Conservation (phyloP, 2,888 invertebrate species). For the Muscina levida region DNA sequence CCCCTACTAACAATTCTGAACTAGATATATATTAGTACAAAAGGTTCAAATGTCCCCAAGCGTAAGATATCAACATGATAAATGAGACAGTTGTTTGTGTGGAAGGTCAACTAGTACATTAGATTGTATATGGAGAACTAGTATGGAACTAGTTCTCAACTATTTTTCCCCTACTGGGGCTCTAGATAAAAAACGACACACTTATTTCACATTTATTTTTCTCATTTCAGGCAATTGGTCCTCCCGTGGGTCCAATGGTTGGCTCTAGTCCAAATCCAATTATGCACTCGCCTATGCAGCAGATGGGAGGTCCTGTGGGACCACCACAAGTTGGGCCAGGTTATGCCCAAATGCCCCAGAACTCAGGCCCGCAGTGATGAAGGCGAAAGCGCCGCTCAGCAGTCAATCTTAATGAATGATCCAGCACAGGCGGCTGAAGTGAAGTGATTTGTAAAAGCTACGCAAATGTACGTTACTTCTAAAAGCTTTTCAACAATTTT, state of each 20-base stretch:
- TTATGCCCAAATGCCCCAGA: constrained; percentile 77
- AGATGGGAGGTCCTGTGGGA: constrained; percentile 77
- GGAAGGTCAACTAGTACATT: no score
- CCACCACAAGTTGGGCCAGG: constrained; percentile 75
- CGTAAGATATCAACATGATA: no score
- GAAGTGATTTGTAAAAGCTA: constrained; percentile 15
- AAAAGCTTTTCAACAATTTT: constrained; percentile 17
- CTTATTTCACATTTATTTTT: no score
- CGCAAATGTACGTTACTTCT: constrained; percentile 21
- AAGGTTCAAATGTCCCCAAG: no score
- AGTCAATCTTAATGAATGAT: constrained; percentile 65
- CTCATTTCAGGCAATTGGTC: constrained; percentile 77
- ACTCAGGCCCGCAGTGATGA: constrained; percentile 77
- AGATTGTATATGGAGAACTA: no score
- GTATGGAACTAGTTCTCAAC: no score
- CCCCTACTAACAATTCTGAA: no score
- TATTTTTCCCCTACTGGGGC: no score
- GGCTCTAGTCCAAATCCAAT: constrained; percentile 82
- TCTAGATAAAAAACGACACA: no score
- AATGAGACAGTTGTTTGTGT: no score
- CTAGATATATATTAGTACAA: no score
- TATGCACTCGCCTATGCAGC: constrained; percentile 82
- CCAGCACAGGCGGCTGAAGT: constrained; percentile 65
- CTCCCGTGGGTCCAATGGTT: constrained; percentile 78
- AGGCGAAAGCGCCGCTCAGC: constrained; percentile 78